Base-by-base conservation (phyloP, 2,888 invertebrate species). In the Mythimna ferrago region DNA sequence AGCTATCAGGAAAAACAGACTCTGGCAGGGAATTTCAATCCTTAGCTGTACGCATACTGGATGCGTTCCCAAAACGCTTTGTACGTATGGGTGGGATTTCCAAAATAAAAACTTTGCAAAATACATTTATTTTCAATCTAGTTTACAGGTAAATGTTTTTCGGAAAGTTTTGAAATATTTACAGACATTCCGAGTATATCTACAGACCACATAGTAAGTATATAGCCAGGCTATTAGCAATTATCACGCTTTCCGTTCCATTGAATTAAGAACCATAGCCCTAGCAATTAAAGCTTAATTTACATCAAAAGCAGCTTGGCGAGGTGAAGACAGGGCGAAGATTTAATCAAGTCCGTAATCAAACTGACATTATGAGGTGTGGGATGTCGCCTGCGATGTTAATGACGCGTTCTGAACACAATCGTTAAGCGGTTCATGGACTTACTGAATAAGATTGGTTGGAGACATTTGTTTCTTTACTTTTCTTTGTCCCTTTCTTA, bases 311-410 rank as follows among this genome's bases (percentile, higher is more conserved):
- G 66, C 44, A 35, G 54, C 70, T 60, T 60, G 48, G 66, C 44
- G 60, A 62, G 69, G 73, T 68, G 64, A 81, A 81, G 69, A 71
- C 84, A 69, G 67, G 80, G 78, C 62, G 73, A 81, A 86, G 88
- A 86, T 88, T 89, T 87, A 89, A 89, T 90, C 85, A 90, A 89
- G 86, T 62, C 72, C 78, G 80, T 86, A 89, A 90, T 90, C 74
- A 89, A 90, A 86, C 82, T 83, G 89, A 86, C 88, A 88, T 88
- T 89, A 90, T 85, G 86, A 87, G 86, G 87, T 86, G 84, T 82
- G 71, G 51, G 80, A 80, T 83, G 88, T 87, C 82, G 60, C 84
- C 82, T 76, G 78, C 74, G 72, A 76, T 82, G 82, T 88, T 88
- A 87, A 88, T 80, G 84, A 78, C 76, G 66, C 63, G 71, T 76